Percentiles rank a stretch among this genome's conserved stretches.
phyloP scores from a whole-genome alignment of 2,888 invertebrate genomes.

The Agrilus mali region DNA sequence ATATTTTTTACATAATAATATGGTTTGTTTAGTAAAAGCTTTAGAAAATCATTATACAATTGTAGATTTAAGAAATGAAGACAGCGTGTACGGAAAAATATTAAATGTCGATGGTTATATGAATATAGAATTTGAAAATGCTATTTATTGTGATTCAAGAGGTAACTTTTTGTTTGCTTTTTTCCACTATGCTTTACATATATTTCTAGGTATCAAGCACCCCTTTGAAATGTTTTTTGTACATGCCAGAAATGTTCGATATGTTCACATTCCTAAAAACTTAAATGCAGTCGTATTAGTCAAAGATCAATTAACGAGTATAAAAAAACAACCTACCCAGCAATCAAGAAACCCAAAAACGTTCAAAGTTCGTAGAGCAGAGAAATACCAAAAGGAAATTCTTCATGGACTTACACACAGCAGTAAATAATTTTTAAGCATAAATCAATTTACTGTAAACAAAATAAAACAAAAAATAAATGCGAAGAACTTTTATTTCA shows the following conservation, averaged over 20 bases:
- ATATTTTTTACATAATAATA: slow-evolving; percentile 10
- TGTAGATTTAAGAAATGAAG: slow-evolving; percentile 54
- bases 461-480: slow-evolving; percentile 1
- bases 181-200: not conserved
- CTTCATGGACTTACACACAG: slow-evolving; percentile 33
- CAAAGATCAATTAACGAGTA: slow-evolving; percentile 13
- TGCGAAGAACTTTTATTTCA: not conserved
- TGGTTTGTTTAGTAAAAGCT: slow-evolving; percentile 42
- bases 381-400: slow-evolving; percentile 39
- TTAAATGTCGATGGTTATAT: slow-evolving; percentile 53
- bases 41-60: slow-evolving; percentile 47
- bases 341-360: slow-evolving; percentile 28
- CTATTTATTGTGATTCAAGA: slow-evolving; percentile 47
- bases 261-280: slow-evolving; percentile 51
- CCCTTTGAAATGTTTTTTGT: slow-evolving; percentile 50
- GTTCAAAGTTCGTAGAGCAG: slow-evolving; percentile 40
- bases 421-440: slow-evolving; percentile 19
- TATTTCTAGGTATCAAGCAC: slow-evolving; percentile 33
- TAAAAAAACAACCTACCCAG: slow-evolving; percentile 7
- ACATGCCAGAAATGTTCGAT: slow-evolving; percentile 51
- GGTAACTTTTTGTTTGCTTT: slow-evolving; percentile 26
- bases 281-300: slow-evolving; percentile 18
- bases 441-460: not conserved
- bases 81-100: slow-evolving; percentile 47
- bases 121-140: slow-evolving; percentile 53